These are phyloP conservation scores for Amphipyra berbera DNA, from an alignment of 2,888 invertebrate genomes.

Conservation along the genomic window DNA sequence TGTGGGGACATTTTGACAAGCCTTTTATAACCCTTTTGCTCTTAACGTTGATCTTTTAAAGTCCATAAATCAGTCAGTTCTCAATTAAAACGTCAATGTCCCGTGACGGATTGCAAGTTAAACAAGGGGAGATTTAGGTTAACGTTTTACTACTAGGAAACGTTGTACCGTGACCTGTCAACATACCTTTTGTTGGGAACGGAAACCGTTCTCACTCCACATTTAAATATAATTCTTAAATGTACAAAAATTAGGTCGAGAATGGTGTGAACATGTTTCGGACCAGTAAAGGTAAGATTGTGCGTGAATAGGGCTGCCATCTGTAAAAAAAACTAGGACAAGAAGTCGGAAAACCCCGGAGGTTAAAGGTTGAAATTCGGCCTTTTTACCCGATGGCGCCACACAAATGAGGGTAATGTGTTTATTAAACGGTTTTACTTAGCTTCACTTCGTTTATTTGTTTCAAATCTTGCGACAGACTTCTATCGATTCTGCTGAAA, in stretches of 20 bases:
- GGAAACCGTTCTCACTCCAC: slow-evolving; percentile 18
- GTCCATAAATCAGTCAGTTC: slow-evolving; percentile 61
- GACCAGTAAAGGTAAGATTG: slow-evolving; percentile 15
- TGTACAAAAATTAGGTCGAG: slow-evolving; percentile 31
- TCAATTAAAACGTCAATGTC: slow-evolving; percentile 62
- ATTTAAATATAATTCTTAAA: slow-evolving; percentile 25
- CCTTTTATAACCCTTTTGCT: slow-evolving; percentile 53
- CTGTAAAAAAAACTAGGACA: too few species aligned
- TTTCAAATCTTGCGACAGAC: too few species aligned
- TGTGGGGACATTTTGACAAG: slow-evolving; percentile 40
- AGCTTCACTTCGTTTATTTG: too few species aligned
- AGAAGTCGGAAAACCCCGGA: too few species aligned
- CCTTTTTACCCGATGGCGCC: too few species aligned
- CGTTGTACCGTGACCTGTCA: slow-evolving; percentile 68
- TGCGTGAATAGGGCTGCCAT: slow-evolving; percentile 6
- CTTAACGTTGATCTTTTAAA: slow-evolving; percentile 49
- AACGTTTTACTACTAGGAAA: slow-evolving; percentile 60
- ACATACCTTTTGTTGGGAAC: slow-evolving; percentile 54
- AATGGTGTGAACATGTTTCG: slow-evolving; percentile 18
- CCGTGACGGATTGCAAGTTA: slow-evolving; percentile 54
- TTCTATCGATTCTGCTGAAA: too few species aligned
- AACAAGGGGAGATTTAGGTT: slow-evolving; percentile 64
- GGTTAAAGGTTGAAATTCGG: too few species aligned
- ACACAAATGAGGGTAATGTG: too few species aligned
- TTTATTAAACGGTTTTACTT: too few species aligned